Evolutionary conservation across 2,888 invertebrate species (phyloP).

Genomic region (Cryptus armator): DNA sequence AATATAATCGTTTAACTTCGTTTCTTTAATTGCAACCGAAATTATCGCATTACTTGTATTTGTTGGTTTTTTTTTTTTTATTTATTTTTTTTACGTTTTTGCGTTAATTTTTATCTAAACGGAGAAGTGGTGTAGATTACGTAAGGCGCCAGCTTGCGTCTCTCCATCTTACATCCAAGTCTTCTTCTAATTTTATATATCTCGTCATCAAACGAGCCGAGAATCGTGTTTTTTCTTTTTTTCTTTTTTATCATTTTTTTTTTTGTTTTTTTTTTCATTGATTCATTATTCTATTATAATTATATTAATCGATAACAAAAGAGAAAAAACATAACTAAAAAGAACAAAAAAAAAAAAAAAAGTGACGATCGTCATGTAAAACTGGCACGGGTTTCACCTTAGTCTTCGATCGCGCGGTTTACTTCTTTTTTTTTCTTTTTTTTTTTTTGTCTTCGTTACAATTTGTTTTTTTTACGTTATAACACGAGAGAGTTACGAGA

Average conservation of each 20-base stretch:
- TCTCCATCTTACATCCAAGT: conserved; percentile 45
- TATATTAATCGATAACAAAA: conserved; percentile 62
- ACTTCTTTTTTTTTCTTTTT: background rate
- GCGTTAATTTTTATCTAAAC: conserved; percentile 57
- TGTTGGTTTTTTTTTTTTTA: conserved; percentile 31
- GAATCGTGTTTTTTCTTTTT: conserved; percentile 24
- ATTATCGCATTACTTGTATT: conserved; percentile 31
- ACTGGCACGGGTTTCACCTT: conserved; percentile 63
- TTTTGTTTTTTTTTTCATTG: conserved; percentile 16
- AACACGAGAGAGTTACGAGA: conserved; percentile 14
- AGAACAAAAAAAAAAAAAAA: conserved; percentile 38
- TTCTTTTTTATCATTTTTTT: conserved; percentile 19
- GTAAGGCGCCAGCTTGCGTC: conserved; percentile 65
- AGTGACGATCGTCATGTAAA: conserved; percentile 56
- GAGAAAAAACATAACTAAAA: conserved; percentile 59
- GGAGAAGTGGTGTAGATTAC: conserved; percentile 58
- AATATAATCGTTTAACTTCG: conserved; percentile 52
- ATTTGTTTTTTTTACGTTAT: conserved; percentile 13
- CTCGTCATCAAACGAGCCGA: conserved; percentile 42
- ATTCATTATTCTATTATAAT: conserved; percentile 62
- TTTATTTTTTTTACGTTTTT: conserved; percentile 40
- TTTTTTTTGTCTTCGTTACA: background rate
- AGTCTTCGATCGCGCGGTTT: conserved; percentile 12
- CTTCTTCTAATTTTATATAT: conserved; percentile 13
- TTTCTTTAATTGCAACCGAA: conserved; percentile 39